These are phyloP conservation scores for Barypeithes pellucidus DNA, from an alignment of 2,888 invertebrate species.

Conservation along the genomic window DNA sequence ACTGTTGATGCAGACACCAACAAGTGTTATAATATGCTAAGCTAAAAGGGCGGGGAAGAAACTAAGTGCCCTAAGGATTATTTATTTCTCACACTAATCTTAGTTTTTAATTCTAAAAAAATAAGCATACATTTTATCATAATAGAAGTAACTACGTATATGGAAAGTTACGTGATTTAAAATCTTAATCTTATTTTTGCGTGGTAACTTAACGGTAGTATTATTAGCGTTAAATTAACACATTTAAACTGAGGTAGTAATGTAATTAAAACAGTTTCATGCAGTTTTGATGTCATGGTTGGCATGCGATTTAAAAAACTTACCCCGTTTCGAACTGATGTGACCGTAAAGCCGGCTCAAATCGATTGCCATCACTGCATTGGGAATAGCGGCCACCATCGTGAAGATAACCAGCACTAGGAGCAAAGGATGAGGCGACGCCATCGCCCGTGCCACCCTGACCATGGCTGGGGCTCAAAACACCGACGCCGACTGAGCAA, in stretches of 20 bases:
- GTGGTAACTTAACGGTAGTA: not conserved
- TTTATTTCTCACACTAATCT: not conserved
- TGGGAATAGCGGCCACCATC: constrained; percentile 79
- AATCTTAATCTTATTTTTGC: not conserved
- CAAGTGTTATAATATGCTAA: constrained; percentile 56
- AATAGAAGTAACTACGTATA: not conserved
- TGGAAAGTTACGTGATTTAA: not conserved
- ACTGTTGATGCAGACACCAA: constrained; percentile 62
- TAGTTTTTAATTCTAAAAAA: too few species aligned
- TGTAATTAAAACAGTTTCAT: not conserved
- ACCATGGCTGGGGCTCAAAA: constrained; percentile 67
- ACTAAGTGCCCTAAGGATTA: constrained; percentile 38
- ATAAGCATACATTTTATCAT: not conserved
- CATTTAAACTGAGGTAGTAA: not conserved
- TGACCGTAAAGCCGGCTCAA: constrained; percentile 88
- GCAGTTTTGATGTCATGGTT: not conserved
- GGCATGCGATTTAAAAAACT: constrained; percentile 64
- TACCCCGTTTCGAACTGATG: constrained; percentile 81
- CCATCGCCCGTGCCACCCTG: constrained; percentile 66
- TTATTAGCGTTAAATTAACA: not conserved
- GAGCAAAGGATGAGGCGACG: constrained; percentile 67
- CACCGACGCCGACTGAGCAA: constrained; percentile 54
- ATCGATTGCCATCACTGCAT: constrained; percentile 82
- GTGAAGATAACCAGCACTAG: constrained; percentile 72
- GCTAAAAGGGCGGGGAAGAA: constrained; percentile 44